Evolutionary conservation across 2,797 vertebrate species (phyloP), one percentile per base, ranked within the genome.

Genomic region (Tauraco hartlaubi): DNA sequence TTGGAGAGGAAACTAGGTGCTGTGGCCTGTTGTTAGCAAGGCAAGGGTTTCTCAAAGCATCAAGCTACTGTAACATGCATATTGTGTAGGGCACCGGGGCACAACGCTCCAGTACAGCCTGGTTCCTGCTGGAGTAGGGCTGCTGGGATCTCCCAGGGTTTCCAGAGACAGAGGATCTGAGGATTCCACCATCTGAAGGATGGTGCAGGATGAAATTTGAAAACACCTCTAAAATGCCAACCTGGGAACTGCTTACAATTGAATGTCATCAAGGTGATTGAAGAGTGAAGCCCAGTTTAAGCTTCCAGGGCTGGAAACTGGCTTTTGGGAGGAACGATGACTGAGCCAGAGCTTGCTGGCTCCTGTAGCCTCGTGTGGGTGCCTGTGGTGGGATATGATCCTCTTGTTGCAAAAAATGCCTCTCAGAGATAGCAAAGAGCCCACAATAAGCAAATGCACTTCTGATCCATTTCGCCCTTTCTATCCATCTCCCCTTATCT

Each of bases 1-100:
- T 11, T 17, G 13, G 26, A 81, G 93, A 97, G 97, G 97, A 98
- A 97, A 28, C 55, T 16, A 88, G 62, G 62, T 78, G 39, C 56
- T 55, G 7, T 6, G 55, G 55, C 61, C 44, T 46, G 37, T 43
- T 66, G 69, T 51, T 72, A 64, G 39, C 41, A 55, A 54, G 9
- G 72, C 78, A 16, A 59, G 58, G 3, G 31, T 44, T 35, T 41
- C 74, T 61, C 29, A 67, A 54, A 63, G 48, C 64, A 43, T 5
- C 16, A 16, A 37, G 39, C 12, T 41, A 20, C 12, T 7, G 51
- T 23, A 20, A 12, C 7, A 46, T 23, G 9, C 1, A 4, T 23
- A 33, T 33, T 0, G 2, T 52, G 69, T 20, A 5, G 49, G 22
- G 35, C 37, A 46, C 54, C 19, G 33, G 55, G 18, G 12, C 20